Base-by-base conservation (phyloP, 2,888 invertebrate genomes). In the Timema podura region DNA sequence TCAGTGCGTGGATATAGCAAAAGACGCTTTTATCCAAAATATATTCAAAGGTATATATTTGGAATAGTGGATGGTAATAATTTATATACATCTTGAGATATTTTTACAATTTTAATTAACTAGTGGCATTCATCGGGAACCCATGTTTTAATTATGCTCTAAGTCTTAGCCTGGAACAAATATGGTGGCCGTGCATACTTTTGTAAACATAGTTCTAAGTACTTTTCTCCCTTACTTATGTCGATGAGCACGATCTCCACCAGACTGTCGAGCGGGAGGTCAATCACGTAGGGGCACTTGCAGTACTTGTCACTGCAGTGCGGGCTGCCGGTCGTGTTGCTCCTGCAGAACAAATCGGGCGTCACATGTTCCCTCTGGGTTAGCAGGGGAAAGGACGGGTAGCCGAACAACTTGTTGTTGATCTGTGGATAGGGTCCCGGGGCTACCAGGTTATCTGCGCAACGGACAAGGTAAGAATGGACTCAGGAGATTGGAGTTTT, bases 181-280 rank as follows among this genome's bases (percentile, higher is more conserved):
- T 30, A 30, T 30, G 30, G 30, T 3, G 30, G 3, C 30, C 30
- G 3, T 3, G 30, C 1, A 30, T 30, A 30, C 30, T 30, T 30
- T 30, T 30, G 30, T 30, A 30, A 30, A 30, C 30, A 30, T 30
- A 30, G 30, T 30, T 30, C 30, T 30, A 30, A 30, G 30, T 30
- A 30, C 30, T 30, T 30, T 30, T 15, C 15, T 16, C 13, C 15
- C 70, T 76, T 74, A 77, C 83, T 78, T 74, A 77, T 76, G 71
- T 84, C 83, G 46, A 81, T 78, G 11, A 83, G 68, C 1, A 83
- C 75, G 5, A 83, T 67, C 72, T 84, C 83, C 9, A 83, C 81
- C 0, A 81, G 73, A 48, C 79, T 78, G 3, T 77, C 76, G 9
- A 78, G 74, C 6, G 71, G 70, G 2, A 80, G 76, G 45, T 77